Conservation (phyloP, 2,113 vertebrate species). For the Tursiops truncatus region DNA sequence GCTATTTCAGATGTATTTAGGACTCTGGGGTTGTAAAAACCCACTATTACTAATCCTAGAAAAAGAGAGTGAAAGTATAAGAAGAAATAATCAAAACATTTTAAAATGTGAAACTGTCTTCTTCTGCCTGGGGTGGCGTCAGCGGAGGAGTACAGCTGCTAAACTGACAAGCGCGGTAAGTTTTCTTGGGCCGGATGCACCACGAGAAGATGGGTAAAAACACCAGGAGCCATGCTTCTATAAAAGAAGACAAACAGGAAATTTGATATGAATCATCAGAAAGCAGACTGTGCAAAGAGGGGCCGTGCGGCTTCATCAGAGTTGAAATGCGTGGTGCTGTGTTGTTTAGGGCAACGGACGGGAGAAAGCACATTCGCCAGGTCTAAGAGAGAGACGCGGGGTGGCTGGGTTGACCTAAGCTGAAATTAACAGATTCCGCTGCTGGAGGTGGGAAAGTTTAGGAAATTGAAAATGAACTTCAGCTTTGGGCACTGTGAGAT, state of each 20-base stretch:
- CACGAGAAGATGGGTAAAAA: constrained; percentile 77
- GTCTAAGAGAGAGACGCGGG: background rate
- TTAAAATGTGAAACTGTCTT: background rate
- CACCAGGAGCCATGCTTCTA: constrained; percentile 67
- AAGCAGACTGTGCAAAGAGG: constrained; percentile 47
- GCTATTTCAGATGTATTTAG: too few species aligned
- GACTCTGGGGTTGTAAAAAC: background rate
- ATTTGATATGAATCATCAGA: constrained; percentile 77
- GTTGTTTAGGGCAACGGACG: background rate
- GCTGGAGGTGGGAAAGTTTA: background rate
- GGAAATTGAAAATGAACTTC: background rate
- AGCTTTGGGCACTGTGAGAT: background rate
- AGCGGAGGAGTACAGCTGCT: constrained; percentile 63
- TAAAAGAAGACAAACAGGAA: constrained; percentile 86
- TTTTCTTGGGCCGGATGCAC: constrained; percentile 73
- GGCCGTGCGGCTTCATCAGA: constrained; percentile 52
- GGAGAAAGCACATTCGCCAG: background rate
- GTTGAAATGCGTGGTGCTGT: background rate
- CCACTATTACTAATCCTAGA: background rate
- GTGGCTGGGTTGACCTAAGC: background rate
- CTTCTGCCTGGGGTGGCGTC: background rate
- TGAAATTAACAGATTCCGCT: background rate
- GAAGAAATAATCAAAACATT: constrained; percentile 34
- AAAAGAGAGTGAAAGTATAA: background rate
- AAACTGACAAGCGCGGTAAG: constrained; percentile 52